Base-by-base conservation (phyloP, 2,797 vertebrate genomes). In the Nothura maculosa region DNA sequence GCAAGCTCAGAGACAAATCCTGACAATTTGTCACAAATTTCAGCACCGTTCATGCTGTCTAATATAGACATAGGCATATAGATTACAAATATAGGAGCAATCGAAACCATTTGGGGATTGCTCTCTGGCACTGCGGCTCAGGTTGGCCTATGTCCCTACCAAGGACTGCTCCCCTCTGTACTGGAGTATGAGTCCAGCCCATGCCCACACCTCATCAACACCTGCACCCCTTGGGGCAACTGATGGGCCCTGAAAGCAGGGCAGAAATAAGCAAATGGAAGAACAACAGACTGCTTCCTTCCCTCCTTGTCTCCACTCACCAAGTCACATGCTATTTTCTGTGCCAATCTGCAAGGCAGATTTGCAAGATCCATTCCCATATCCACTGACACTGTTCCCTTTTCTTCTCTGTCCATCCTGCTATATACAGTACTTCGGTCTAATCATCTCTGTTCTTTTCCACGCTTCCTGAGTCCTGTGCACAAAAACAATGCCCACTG, bases 401-500 rank as follows among this genome's bases (percentile, higher is more conserved):
- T 27, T 63, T 42, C 72, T 61, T 80, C 60, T 68, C 4, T 2
- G 87, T 82, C 68, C 80, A 79, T 72, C 54, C 54, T 21, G 21
- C 91, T 47, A 83, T 43, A 74, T 70, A 27, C 36, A 88, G 50
- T 55, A 80, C 78, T 91, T 93, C 76, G 91, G 92, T 78, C 81
- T 94, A 89, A 94, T 93, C 95, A 91, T 92, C 84, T 67, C 73
- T 92, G 34, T 95, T 94, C 84, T 90, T 96, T 95, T 92, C 57
- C 14, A 16, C 52, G 69, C 86, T 96, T 97, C 86, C 95, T 96
- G 95, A 94, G 74, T 95, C 94, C 90, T 81, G 79, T 79, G 91
- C 50, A 62, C 82, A 96, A 95, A 97, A 95, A 90, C 88, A 97
- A 82, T 88, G 85, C 43, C 47, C 64, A 81, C 82, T 97, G 95